Evolutionary conservation across 2,797 vertebrate species (phyloP), one percentile per base, ranked within the genome.

Genomic region (Sebastes vulpes): DNA sequence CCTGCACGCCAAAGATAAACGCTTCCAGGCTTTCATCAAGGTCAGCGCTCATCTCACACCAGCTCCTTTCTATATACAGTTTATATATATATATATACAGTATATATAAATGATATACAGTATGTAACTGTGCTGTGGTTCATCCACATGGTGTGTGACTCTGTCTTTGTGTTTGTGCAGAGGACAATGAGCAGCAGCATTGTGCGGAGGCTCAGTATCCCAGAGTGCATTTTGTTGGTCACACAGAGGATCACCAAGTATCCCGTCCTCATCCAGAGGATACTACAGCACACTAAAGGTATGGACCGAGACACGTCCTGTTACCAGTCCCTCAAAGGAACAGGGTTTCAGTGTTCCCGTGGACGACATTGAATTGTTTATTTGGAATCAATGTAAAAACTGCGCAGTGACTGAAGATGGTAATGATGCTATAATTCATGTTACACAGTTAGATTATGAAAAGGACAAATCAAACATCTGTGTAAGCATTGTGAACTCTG

Each of bases 171-270:
- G 50, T 77, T 35, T 86, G 89, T 83, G 68, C 74, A 99, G 98
- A 97, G 96, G 95, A 98, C 97, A 81, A 98, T 98, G 97, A 98
- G 97, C 91, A 98, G 97, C 68, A 88, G 97, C 0, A 88, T 98
- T 1, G 98, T 98, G 46, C 95, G 98, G 12, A 94, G 98, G 14
- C 95, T 98, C 38, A 96, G 97, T 65, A 97, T 99, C 72, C 97
- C 97, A 5, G 98, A 99, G 77, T 98, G 98, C 76, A 97, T 99
- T 60, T 83, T 98, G 84, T 89, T 99, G 81, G 97, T 99, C 35
- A 99, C 98, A 0, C 98, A 99, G 89, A 96, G 98, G 71, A 98
- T 99, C 89, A 99, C 98, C 66, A 99, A 99, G 84, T 98, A 99
- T 75, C 98, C 98, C 0, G 97, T 98, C 32, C 91, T 99, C 32